Conservation (phyloP, 2,113 vertebrate species). For the Caranx melampygus region DNA sequence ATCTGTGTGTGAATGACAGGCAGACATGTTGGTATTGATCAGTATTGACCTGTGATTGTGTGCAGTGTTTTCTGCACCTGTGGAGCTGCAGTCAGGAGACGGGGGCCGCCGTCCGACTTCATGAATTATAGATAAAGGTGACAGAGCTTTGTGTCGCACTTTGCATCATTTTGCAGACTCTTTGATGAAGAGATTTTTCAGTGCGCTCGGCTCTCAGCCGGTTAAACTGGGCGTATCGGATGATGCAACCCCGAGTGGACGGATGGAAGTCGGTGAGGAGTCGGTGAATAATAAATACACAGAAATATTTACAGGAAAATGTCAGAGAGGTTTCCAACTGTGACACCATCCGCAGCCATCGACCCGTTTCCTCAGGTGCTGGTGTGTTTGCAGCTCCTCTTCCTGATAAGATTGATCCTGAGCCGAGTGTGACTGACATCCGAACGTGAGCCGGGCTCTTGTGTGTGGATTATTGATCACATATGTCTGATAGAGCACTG, state of each 20-base stretch:
- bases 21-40: not conserved
- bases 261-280: not conserved
- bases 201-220: not conserved
- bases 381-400: not conserved
- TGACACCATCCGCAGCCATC: not conserved
- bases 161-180: not conserved
- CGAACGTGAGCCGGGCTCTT: slow-evolving; percentile 7
- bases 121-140: too few species aligned
- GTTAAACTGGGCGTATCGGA: not conserved
- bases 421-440: slow-evolving; percentile 29
- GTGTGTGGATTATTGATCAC: slow-evolving; percentile 38
- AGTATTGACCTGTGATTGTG: not conserved
- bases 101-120: too few species aligned
- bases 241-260: not conserved
- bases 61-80: not conserved
- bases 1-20: not conserved
- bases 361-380: not conserved
- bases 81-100: not conserved
- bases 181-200: not conserved
- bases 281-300: not conserved
- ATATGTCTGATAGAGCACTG: slow-evolving; percentile 18
- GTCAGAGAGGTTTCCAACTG: slow-evolving; percentile 6
- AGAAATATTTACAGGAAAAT: slow-evolving; percentile 4
- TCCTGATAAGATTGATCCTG: slow-evolving; percentile 30
- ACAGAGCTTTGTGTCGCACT: not conserved